These are phyloP conservation scores for Pomatorhinus ruficollis DNA, from an alignment of 2,113 vertebrate genomes.

Conservation along the genomic window DNA sequence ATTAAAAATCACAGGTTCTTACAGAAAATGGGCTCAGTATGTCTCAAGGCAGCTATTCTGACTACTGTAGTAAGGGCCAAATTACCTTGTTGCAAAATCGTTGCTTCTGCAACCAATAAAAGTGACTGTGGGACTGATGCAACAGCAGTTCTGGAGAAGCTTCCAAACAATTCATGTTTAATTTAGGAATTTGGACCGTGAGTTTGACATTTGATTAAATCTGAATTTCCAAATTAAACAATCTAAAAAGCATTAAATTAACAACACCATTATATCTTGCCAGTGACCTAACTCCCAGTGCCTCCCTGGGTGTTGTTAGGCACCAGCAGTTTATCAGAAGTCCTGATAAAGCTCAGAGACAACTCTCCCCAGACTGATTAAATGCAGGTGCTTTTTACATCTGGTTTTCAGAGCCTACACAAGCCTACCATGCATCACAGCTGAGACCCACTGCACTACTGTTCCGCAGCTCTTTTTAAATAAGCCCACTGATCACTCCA, in stretches of 20 bases:
- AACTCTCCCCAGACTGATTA: background rate
- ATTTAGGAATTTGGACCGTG: constrained; percentile 33
- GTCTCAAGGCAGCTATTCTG: background rate
- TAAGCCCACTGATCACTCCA: background rate
- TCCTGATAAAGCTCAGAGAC: background rate
- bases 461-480: background rate
- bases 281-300: background rate
- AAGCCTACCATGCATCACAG: background rate
- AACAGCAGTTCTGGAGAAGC: constrained; percentile 17
- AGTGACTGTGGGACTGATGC: background rate
- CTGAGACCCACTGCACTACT: background rate
- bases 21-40: background rate
- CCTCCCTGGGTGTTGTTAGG: background rate
- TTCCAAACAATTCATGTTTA: constrained; percentile 42
- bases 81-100: background rate
- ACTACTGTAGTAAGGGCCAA: constrained; percentile 13
- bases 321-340: background rate
- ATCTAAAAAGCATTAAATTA: constrained; percentile 24
- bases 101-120: constrained; percentile 15
- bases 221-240: constrained; percentile 30
- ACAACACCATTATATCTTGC: background rate
- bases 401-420: background rate
- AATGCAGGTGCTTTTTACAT: background rate
- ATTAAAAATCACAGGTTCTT: constrained; percentile 11
- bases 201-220: constrained; percentile 8